Evolutionary conservation across 2,888 invertebrate genomes (phyloP).

Genomic region (Mallateleia sp.): DNA sequence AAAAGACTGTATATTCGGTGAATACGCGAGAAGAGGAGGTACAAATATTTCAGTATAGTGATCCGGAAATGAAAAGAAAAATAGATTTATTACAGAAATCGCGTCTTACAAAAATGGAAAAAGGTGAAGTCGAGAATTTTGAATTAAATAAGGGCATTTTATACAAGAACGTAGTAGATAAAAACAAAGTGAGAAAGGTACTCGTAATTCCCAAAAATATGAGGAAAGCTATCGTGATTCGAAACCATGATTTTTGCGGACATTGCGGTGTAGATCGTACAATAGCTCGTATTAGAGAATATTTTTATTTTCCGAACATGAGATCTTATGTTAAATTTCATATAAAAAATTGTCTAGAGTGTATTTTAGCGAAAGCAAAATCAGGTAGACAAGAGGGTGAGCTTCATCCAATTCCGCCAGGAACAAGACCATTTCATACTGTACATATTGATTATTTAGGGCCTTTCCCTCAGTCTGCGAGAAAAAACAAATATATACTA

Average conservation of each 20-base stretch:
- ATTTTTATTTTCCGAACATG: background rate
- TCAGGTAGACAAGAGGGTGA: constrained; percentile 43
- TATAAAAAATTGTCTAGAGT: background rate
- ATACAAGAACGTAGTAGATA: too few relatives aligned
- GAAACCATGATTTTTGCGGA: background rate
- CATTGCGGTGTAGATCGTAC: background rate
- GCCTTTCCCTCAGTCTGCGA: constrained; percentile 52
- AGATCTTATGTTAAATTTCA: background rate
- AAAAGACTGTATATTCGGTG: too few relatives aligned
- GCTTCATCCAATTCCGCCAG: background rate
- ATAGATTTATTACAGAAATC: too few relatives aligned
- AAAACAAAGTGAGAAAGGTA: too few relatives aligned
- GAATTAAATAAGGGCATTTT: too few relatives aligned
- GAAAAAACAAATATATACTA: constrained; percentile 68
- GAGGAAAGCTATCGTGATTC: background rate
- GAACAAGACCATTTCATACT: background rate
- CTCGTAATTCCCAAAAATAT: background rate
- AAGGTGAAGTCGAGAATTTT: too few relatives aligned
- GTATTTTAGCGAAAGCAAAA: background rate
- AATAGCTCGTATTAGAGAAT: background rate
- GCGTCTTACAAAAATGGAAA: too few relatives aligned
- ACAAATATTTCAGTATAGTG: too few relatives aligned
- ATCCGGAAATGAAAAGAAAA: too few relatives aligned
- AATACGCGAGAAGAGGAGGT: constrained; percentile 10
- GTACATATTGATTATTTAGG: constrained; percentile 45